These are phyloP conservation scores for Meandrusa payeni DNA, from an alignment of 2,888 invertebrate species.

Conservation along the genomic window DNA sequence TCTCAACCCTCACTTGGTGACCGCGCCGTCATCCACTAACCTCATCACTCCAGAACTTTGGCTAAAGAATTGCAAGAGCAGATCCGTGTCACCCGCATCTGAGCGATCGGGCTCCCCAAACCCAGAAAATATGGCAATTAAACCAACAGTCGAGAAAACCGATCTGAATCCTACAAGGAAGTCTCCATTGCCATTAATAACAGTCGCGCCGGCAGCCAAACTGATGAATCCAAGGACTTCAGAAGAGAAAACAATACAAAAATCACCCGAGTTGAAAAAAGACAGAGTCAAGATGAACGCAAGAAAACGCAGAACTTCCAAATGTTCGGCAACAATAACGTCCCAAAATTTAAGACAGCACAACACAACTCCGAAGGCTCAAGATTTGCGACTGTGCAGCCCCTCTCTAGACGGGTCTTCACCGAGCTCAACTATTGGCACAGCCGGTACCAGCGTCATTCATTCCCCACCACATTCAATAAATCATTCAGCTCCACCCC, in stretches of 20 bases:
- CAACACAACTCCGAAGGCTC: conserved; percentile 65
- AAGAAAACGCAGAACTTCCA: conserved; percentile 67
- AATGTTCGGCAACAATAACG: conserved; percentile 68
- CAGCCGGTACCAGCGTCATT: conserved; percentile 50
- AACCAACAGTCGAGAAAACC: conserved; percentile 45
- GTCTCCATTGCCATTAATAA: conserved; percentile 83
- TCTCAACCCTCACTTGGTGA: conserved; percentile 87
- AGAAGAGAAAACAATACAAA: conserved; percentile 58
- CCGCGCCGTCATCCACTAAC: conserved; percentile 67
- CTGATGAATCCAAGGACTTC: conserved; percentile 75
- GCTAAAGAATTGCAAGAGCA: conserved; percentile 89
- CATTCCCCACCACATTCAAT: conserved; percentile 66
- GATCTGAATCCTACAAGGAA: conserved; percentile 54
- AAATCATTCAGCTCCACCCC: conserved; percentile 55
- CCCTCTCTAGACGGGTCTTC: conserved; percentile 63
- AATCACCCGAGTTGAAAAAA: conserved; percentile 67
- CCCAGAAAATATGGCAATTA: conserved; percentile 50
- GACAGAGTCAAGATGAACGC: conserved; percentile 69
- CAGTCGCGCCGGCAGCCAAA: conserved; percentile 84
- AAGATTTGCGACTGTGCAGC: conserved; percentile 69
- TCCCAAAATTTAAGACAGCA: conserved; percentile 62
- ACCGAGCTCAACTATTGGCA: conserved; percentile 52
- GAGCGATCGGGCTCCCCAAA: conserved; percentile 79
- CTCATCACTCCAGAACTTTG: conserved; percentile 95
- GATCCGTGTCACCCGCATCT: conserved; percentile 81